These are phyloP conservation scores for Struthio camelus DNA, from an alignment of 2,113 vertebrate genomes.

Conservation along the genomic window DNA sequence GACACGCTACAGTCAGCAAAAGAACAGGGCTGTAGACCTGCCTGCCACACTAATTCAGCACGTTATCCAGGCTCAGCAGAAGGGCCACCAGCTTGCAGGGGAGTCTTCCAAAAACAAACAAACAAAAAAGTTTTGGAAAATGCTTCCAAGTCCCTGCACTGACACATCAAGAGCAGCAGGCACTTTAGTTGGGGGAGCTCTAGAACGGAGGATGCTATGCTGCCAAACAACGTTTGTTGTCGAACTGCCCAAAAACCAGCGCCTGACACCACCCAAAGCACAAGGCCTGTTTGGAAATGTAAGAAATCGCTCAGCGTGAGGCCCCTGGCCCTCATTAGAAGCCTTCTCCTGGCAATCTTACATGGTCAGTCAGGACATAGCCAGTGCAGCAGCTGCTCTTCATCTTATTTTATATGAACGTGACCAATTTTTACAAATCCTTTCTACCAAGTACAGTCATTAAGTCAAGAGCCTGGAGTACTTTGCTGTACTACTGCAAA, in stretches of 20 bases:
- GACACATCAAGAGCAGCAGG: not conserved
- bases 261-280: fast-evolving
- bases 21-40: not conserved
- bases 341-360: not conserved
- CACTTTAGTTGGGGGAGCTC: not conserved
- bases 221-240: not conserved
- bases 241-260: not conserved
- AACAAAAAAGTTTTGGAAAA: not conserved
- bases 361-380: fast-evolving
- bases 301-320: fast-evolving
- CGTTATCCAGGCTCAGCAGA: fast-evolving
- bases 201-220: not conserved
- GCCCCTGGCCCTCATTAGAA: fast-evolving
- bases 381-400: not conserved
- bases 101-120: not conserved
- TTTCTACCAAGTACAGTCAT: not conserved
- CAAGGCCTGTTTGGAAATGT: not conserved
- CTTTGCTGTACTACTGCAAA: not conserved
- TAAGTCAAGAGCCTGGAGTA: fast-evolving
- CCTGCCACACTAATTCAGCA: not conserved
- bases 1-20: not conserved
- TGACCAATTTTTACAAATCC: not conserved
- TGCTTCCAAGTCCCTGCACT: not conserved
- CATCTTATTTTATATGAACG: not conserved
- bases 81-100: not conserved